Base-by-base conservation (phyloP, 2,888 invertebrate genomes). In the Rotaria sp. region DNA sequence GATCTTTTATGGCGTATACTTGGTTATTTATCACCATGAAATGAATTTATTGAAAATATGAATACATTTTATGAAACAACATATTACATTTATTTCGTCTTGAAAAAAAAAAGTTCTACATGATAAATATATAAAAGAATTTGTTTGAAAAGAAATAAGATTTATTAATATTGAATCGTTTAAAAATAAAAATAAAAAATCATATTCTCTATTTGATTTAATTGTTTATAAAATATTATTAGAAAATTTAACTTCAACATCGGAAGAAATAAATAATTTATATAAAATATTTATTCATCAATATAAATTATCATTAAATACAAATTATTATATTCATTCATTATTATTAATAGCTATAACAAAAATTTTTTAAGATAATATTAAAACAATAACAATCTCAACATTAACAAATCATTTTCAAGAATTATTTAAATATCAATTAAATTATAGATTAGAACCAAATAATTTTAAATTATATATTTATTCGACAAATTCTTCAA, bases 1-100 rank as follows among this genome's bases (percentile, higher is more conserved):
- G 80, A 80, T 80, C 2, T 80, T 7, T 45, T 80, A n/a, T 80
- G 80, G 80, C 45, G 80, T 13, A 41, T 80, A n/a, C 80, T 80
- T 45, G 45, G 80, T n/a, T 80, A n/a, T n/a, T 45, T 80, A 26
- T 45, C 80, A 45, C 80, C 80, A 80, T 80, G 45, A 1, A 67
- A 7, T 21, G 67, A 67, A 21, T 67, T 67, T 21, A 18, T 67
- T 18, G 67, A 67, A 67, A 67, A 67, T 67, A 67, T 67, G 67
- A 67, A 18, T 35, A 30, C 18, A 7, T 35, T 38, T 67, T 38
- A 18, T 5, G 15, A 67, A 35, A 35, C 67, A 30, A 67, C 67
- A 35, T 67, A 21, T 35, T 67, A 21, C 67, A 67, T 67, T 30
- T 30, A 5, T 67, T 67, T 67, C 67, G 67, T 67, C 8, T 67